Evolutionary conservation across 1,140 invertebrate genomes (phyloP).

Genomic region (Palaemon carinicauda): DNA sequence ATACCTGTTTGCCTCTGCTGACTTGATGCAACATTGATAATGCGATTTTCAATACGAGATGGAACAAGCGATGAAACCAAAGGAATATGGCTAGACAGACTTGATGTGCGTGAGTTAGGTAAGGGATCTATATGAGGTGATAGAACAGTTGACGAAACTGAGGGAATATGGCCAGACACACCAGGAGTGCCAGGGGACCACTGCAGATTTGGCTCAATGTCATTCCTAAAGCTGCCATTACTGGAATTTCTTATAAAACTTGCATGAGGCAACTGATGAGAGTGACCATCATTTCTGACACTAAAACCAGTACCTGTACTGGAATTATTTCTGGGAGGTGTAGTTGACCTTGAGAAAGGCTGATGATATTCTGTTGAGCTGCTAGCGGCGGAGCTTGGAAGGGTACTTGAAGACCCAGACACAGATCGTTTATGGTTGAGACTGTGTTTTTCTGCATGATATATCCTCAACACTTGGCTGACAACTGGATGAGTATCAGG

Average conservation of each 20-base stretch:
- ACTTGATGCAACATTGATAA: not conserved
- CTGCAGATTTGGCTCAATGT: not conserved
- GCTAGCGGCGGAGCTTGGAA: not conserved
- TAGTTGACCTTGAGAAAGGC: not conserved
- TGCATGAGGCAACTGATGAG: not conserved
- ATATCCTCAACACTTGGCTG: slow-evolving; percentile 73
- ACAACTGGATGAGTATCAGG: slow-evolving; percentile 72
- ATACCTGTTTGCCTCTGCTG: not conserved
- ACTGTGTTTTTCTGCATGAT: slow-evolving; percentile 73
- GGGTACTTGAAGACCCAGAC: not conserved
- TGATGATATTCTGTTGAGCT: not conserved
- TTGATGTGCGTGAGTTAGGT: not conserved
- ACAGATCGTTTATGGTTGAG: not conserved
- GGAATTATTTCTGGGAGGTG: not conserved
- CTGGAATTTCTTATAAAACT: not conserved
- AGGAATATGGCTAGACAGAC: too few relatives aligned
- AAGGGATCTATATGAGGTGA: not conserved
- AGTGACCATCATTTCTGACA: not conserved
- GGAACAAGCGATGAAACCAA: too few relatives aligned
- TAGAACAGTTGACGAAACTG: not conserved
- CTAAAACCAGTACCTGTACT: not conserved
- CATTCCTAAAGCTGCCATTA: not conserved
- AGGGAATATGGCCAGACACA: not conserved
- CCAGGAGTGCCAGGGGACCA: not conserved
- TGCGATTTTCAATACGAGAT: too few relatives aligned